Percentiles rank a stretch among this genome's conserved stretches.
phyloP scores from a whole-genome alignment of 2,888 invertebrate genomes.

The Penaeus monodon region DNA sequence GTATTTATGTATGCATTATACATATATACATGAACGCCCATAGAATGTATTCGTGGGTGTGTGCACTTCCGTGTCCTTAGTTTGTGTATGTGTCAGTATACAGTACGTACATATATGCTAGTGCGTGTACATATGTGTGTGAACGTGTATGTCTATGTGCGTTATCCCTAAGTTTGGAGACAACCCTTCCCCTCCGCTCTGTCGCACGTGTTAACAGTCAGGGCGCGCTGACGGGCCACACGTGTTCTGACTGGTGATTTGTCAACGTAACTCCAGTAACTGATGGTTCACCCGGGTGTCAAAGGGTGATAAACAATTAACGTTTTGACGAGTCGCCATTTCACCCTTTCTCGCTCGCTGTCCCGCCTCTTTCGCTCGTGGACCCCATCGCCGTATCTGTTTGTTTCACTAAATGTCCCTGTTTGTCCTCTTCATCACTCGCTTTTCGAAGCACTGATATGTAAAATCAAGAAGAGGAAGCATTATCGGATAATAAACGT shows the following conservation, averaged over 20 bases:
- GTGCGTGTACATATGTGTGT: background rate
- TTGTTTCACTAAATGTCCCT: too few relatives aligned
- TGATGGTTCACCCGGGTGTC: slow-evolving; percentile 14
- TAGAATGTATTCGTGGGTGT: too few relatives aligned
- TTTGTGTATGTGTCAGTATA: background rate
- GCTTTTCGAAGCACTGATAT: too few relatives aligned
- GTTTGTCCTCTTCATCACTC: too few relatives aligned
- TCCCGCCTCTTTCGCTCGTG: background rate
- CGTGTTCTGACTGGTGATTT: slow-evolving; percentile 30
- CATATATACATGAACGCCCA: too few relatives aligned
- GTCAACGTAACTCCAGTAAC: slow-evolving; percentile 14
- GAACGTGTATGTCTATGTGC: too few relatives aligned
- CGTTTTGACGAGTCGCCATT: background rate
- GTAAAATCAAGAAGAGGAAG: too few relatives aligned
- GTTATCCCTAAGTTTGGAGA: too few relatives aligned
- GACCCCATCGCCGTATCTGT: background rate
- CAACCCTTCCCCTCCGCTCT: too few relatives aligned
- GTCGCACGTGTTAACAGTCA: slow-evolving; percentile 5
- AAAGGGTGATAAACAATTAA: slow-evolving; percentile 23
- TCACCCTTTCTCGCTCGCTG: slow-evolving; percentile 1
- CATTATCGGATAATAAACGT: too few relatives aligned
- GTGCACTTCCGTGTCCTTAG: too few relatives aligned
- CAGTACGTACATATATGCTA: background rate
- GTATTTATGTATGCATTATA: too few relatives aligned
- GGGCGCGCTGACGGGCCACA: background rate